Evolutionary conservation across 2,113 vertebrate genomes (phyloP).

Genomic region (Saguinus imperator): DNA sequence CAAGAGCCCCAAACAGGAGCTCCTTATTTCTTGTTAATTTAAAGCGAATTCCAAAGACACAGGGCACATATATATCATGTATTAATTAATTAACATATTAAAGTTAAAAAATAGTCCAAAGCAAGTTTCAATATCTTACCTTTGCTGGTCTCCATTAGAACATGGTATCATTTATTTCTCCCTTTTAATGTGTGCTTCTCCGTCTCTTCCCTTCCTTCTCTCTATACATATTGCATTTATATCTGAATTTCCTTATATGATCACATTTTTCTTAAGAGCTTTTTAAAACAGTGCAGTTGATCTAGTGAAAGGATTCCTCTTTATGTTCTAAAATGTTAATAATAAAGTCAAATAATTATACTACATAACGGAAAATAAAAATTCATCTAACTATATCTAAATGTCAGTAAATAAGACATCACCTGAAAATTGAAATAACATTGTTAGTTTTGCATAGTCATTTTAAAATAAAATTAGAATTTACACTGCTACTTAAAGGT

Average conservation of each 20-base stretch:
- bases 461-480: not conserved
- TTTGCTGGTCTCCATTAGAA: not conserved
- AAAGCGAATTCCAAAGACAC: not conserved
- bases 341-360: not conserved
- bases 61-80: not conserved
- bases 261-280: not conserved
- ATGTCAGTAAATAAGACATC: not conserved
- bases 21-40: not conserved
- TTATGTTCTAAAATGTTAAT: not conserved
- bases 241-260: not conserved
- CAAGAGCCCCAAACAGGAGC: not conserved
- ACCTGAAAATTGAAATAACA: not conserved
- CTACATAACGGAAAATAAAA: not conserved
- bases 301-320: not conserved
- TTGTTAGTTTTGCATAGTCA: not conserved
- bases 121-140: not conserved
- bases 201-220: not conserved
- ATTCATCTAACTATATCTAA: not conserved
- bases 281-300: not conserved
- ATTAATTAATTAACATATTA: not conserved
- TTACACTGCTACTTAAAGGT: not conserved
- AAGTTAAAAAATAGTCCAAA: not conserved
- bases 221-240: not conserved
- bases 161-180: not conserved
- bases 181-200: not conserved